A percentile compares a stretch with the other conserved stretches of the same genome.
phyloP scores from a whole-genome alignment of 2,888 invertebrate species.

The Pollenia angustigena region DNA sequence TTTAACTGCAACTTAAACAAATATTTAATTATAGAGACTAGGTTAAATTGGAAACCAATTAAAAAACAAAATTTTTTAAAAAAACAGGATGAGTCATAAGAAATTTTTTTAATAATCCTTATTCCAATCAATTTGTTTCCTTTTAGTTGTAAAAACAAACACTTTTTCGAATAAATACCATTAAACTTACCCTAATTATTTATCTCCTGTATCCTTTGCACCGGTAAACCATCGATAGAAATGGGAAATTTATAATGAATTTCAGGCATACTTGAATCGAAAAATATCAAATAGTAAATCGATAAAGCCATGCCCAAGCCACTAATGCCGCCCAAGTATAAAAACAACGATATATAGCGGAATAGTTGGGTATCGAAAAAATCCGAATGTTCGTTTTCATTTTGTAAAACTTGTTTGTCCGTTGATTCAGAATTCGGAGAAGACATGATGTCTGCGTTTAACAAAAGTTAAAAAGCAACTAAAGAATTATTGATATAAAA shows the following conservation, averaged over 20 bases:
- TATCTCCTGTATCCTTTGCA: conserved; percentile 79
- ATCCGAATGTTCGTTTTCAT: conserved; percentile 66
- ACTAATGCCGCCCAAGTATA: conserved; percentile 82
- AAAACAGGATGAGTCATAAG: too few relatives aligned
- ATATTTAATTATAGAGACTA: too few relatives aligned
- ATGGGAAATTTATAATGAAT: conserved; percentile 81
- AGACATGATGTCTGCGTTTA: conserved; percentile 26
- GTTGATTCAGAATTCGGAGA: background rate
- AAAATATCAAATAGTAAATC: conserved; percentile 81
- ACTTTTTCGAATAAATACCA: background rate
- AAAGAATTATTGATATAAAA: background rate
- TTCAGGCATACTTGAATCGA: conserved; percentile 83
- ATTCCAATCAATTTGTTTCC: too few relatives aligned
- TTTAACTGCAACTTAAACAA: too few relatives aligned
- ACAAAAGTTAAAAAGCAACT: conserved; percentile 3
- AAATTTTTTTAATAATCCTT: too few relatives aligned
- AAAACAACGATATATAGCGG: conserved; percentile 79
- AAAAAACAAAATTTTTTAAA: too few relatives aligned
- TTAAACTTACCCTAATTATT: conserved; percentile 69
- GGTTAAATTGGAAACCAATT: too few relatives aligned
- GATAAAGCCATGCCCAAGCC: conserved; percentile 81
- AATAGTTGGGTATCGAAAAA: conserved; percentile 81
- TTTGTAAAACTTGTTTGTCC: conserved; percentile 15
- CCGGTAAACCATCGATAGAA: conserved; percentile 80
- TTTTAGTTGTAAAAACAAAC: too few relatives aligned